phyloP scores from a whole-genome alignment of 1,140 invertebrate species.

The Pentalonia nigronervosa region DNA sequence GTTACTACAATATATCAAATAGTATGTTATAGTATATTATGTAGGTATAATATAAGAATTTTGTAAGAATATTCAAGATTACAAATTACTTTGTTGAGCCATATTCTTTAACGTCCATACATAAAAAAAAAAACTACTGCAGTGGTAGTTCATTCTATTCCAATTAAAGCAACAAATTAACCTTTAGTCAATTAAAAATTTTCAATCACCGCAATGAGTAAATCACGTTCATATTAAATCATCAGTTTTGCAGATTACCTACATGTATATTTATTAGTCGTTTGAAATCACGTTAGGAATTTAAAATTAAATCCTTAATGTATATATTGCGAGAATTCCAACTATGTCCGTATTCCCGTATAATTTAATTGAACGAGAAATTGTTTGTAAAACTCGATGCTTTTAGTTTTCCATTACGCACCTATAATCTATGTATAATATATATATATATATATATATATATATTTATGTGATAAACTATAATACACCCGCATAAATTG shows the following conservation, averaged over 20 bases:
- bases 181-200: not conserved
- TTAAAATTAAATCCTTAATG: not conserved
- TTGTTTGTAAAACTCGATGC: not conserved
- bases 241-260: not conserved
- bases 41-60: too few species aligned
- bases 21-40: too few species aligned
- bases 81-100: not conserved
- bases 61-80: not conserved
- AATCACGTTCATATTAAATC: not conserved
- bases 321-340: not conserved
- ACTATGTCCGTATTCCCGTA: not conserved
- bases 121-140: not conserved
- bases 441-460: not conserved
- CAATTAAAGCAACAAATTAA: not conserved
- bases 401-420: constrained; percentile 58
- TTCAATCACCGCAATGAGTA: not conserved
- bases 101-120: not conserved
- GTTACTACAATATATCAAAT: too few species aligned
- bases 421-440: constrained; percentile 62
- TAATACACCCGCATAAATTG: not conserved
- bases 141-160: not conserved
- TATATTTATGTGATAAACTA: not conserved
- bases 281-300: not conserved
- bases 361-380: constrained; percentile 8
- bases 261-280: not conserved